Evolutionary conservation across 2,888 invertebrate genomes (phyloP).

Genomic region (Heliconius charithonia): DNA sequence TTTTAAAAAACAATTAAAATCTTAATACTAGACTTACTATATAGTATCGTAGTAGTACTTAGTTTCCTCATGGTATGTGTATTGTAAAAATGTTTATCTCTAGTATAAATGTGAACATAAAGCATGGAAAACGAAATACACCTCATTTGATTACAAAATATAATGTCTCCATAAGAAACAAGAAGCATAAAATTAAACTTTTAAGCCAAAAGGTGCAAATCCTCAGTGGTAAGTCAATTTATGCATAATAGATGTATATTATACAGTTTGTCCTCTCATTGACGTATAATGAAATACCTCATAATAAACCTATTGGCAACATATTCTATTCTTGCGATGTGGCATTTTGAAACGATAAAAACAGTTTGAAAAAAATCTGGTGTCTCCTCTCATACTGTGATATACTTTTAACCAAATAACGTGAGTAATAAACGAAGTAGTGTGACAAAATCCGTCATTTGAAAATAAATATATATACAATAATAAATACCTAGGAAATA

Average conservation of each 20-base stretch:
- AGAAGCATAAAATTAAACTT: constrained; percentile 56
- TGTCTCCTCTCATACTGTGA: too few species aligned
- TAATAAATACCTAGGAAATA: too few species aligned
- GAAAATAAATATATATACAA: too few species aligned
- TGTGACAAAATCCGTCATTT: too few species aligned
- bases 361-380: too few species aligned
- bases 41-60: not conserved
- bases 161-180: constrained; percentile 55
- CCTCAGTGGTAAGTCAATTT: constrained; percentile 60
- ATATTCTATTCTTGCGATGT: not conserved
- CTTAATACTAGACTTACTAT: too few species aligned
- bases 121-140: not conserved
- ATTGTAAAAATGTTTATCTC: not conserved
- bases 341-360: too few species aligned
- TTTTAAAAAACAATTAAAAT: too few species aligned
- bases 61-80: not conserved
- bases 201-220: constrained; percentile 59
- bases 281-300: not conserved
- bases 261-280: not conserved
- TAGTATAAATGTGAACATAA: not conserved
- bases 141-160: constrained; percentile 47
- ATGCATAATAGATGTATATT: not conserved
- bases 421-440: too few species aligned
- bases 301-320: not conserved
- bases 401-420: too few species aligned